A percentile compares a stretch with the other conserved stretches of the same genome.
Evolutionary conservation across 2,888 invertebrate genomes (phyloP).

Genomic region (Leucania comma): DNA sequence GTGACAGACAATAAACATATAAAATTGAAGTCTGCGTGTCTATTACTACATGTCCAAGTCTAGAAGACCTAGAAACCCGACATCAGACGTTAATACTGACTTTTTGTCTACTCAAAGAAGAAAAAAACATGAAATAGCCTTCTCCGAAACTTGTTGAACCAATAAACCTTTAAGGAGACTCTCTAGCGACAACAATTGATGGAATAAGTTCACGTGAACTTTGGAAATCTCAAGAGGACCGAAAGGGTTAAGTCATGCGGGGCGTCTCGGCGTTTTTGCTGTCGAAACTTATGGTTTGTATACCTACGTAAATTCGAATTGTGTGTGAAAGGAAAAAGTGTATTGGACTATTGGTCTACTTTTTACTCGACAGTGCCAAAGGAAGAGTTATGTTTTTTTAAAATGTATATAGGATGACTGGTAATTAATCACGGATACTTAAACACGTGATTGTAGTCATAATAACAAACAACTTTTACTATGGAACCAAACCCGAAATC

Average conservation of each 20-base stretch:
- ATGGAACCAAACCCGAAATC: no score
- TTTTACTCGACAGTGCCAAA: not conserved
- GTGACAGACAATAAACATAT: no score
- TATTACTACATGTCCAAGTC: no score
- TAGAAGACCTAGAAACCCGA: no score
- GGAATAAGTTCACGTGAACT: constrained; percentile 50
- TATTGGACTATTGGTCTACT: not conserved
- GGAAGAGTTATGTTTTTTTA: no score
- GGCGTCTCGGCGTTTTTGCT: constrained; percentile 23
- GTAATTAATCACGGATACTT: no score
- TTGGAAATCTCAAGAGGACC: constrained; percentile 14
- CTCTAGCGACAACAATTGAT: constrained; percentile 51
- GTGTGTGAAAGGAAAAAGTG: not conserved
- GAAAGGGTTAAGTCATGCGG: constrained; percentile 40
- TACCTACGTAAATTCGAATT: not conserved
- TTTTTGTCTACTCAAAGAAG: not conserved
- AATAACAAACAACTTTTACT: no score
- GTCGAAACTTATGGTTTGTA: constrained; percentile 19
- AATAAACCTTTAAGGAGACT: constrained; percentile 14
- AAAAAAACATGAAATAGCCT: not conserved
- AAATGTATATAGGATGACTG: no score
- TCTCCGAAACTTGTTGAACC: constrained; percentile 1
- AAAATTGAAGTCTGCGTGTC: no score
- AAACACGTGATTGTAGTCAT: no score
- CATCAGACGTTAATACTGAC: not conserved